Percentiles rank a stretch among this genome's conserved stretches.
phyloP scores from a whole-genome alignment of 2,797 vertebrate species.

The Platyrinchus mystaceus region DNA sequence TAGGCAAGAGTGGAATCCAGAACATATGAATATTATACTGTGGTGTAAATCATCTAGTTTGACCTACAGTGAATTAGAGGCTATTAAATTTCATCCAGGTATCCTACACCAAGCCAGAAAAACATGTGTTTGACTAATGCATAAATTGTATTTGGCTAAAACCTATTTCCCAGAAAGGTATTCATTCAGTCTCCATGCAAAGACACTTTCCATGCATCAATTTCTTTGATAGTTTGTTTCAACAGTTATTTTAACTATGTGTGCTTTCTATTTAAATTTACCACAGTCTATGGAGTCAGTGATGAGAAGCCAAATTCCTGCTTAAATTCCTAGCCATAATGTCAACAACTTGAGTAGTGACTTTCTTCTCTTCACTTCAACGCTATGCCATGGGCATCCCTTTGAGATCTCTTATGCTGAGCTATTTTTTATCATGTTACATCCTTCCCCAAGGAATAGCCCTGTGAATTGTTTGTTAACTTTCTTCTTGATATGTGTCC shows the following conservation, averaged over 20 bases:
- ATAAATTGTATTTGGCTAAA: conserved; percentile 50
- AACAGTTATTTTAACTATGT: background rate
- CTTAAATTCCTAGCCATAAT: background rate
- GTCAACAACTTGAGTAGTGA: background rate
- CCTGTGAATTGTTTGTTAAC: background rate
- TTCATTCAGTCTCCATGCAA: background rate
- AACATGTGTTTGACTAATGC: conserved; percentile 56
- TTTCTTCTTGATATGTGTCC: background rate
- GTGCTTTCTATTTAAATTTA: background rate
- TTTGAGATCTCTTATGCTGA: background rate
- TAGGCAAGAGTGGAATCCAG: conserved; percentile 61
- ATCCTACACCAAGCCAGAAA: conserved; percentile 40
- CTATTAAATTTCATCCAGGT: conserved; percentile 44
- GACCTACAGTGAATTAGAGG: conserved; percentile 56
- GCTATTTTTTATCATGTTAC: background rate
- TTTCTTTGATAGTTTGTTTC: conserved; percentile 21
- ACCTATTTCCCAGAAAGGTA: conserved; percentile 25
- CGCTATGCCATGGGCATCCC: background rate
- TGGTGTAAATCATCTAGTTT: conserved; percentile 3
- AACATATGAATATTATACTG: conserved; percentile 31
- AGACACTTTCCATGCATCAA: background rate
- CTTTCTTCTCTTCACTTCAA: background rate
- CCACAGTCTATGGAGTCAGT: background rate
- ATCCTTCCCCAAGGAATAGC: background rate
- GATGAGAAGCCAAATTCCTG: background rate